Evolutionary conservation across 2,113 vertebrate genomes (phyloP).

Genomic region (Cariama cristata): DNA sequence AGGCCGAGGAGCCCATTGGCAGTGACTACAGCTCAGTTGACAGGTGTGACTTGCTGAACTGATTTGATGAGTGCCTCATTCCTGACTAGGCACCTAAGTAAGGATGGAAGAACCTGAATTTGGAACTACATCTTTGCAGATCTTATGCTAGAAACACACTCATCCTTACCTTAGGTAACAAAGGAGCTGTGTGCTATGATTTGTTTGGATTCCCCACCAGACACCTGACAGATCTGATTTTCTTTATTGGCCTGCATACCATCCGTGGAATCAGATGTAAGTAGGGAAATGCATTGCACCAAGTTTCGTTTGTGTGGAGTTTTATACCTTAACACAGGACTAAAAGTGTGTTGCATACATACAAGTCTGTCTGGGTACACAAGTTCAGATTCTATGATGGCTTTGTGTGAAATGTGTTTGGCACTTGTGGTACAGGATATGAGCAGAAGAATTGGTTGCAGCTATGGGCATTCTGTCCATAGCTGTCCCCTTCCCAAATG

Average conservation of each 20-base stretch:
- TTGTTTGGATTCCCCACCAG: background rate
- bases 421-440: background rate
- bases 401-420: background rate
- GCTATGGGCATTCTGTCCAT: background rate
- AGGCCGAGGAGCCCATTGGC: background rate
- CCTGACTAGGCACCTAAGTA: background rate
- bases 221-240: background rate
- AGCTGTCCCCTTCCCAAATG: background rate
- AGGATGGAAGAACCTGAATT: background rate
- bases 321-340: constrained; percentile 21
- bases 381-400: background rate
- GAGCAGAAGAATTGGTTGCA: background rate
- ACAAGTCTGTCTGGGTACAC: background rate
- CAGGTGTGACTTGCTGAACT: constrained; percentile 53
- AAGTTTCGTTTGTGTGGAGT: background rate
- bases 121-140: background rate
- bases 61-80: background rate
- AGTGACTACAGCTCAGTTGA: constrained; percentile 5
- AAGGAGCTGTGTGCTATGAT: background rate
- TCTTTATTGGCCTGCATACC: background rate
- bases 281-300: background rate
- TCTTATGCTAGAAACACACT: background rate
- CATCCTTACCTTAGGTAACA: background rate
- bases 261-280: background rate
- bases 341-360: constrained; percentile 30